phyloP scores from a whole-genome alignment of 2,888 invertebrate genomes.

The Entomobrya multifasciata region DNA sequence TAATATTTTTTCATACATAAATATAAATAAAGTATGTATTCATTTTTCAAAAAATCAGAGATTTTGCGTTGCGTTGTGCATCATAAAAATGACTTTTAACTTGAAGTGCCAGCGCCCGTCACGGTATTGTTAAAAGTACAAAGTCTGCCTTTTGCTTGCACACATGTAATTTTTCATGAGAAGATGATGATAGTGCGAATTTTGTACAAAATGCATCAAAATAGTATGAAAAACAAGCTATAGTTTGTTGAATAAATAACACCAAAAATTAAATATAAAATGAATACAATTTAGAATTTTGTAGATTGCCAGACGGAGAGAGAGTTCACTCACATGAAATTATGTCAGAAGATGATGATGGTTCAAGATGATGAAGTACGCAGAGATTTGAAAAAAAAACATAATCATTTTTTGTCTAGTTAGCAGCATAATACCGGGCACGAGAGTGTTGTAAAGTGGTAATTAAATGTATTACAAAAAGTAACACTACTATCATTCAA shows the following conservation, averaged over 20 bases:
- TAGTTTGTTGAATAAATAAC: background rate
- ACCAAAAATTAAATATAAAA: background rate
- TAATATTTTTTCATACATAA: background rate
- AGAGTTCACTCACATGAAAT: conserved; percentile 52
- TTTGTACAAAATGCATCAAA: background rate
- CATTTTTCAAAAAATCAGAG: background rate
- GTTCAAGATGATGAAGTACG: conserved; percentile 1
- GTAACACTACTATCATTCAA: background rate
- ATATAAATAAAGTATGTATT: background rate
- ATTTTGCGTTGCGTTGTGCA: conserved; percentile 4
- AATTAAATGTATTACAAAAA: background rate
- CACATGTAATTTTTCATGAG: background rate
- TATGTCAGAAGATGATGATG: conserved; percentile 32
- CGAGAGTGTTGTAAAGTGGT: background rate
- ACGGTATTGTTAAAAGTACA: conserved; percentile 44
- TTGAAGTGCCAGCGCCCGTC: conserved; percentile 20
- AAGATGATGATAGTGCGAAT: conserved; percentile 36
- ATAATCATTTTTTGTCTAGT: background rate
- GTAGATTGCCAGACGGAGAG: background rate
- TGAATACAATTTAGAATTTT: background rate
- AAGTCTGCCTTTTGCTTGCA: conserved; percentile 1
- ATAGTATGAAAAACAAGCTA: background rate
- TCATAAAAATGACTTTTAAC: background rate
- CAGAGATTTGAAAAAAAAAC: background rate
- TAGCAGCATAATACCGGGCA: background rate